A percentile compares a stretch with the other conserved stretches of the same genome.
These are phyloP conservation scores for Morone saxatilis DNA, from an alignment of 2,113 vertebrate genomes.

Conservation along the genomic window DNA sequence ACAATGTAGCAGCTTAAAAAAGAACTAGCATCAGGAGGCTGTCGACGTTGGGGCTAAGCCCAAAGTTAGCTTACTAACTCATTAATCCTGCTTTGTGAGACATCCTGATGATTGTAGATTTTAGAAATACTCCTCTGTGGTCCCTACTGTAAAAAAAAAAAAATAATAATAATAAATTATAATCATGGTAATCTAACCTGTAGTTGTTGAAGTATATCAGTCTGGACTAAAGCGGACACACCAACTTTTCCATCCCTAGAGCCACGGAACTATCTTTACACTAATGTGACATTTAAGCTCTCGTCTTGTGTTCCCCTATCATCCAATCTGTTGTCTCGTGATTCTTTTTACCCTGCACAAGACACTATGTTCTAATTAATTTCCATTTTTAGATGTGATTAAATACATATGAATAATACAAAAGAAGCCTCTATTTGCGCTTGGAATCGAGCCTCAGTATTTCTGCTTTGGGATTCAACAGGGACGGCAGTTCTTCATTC, in stretches of 20 bases:
- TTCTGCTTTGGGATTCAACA: constrained; percentile 4
- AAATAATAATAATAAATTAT: too few relatives aligned
- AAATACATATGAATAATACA: constrained; percentile 27
- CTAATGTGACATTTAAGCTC: background rate
- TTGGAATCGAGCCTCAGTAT: background rate
- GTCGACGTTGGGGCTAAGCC: background rate
- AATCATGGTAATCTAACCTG: too few relatives aligned
- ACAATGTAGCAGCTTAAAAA: constrained; percentile 33
- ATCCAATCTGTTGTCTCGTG: background rate
- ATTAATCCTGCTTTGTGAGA: constrained; percentile 14
- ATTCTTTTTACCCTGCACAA: background rate
- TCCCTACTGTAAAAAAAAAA: background rate
- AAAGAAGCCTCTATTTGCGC: too few relatives aligned
- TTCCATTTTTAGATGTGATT: constrained; percentile 17
- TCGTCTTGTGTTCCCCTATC: background rate
- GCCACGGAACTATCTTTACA: background rate
- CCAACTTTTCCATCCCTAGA: background rate
- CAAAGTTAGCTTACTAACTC: constrained; percentile 23
- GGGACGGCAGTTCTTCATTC: constrained; percentile 13
- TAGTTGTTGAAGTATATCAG: background rate
- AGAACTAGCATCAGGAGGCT: constrained; percentile 1
- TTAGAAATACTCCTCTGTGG: background rate
- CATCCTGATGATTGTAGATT: background rate
- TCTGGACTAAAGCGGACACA: background rate
- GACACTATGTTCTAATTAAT: constrained; percentile 20